Evolutionary conservation across 1,140 invertebrate species (phyloP).

Genomic region (Drosophila mauritiana): DNA sequence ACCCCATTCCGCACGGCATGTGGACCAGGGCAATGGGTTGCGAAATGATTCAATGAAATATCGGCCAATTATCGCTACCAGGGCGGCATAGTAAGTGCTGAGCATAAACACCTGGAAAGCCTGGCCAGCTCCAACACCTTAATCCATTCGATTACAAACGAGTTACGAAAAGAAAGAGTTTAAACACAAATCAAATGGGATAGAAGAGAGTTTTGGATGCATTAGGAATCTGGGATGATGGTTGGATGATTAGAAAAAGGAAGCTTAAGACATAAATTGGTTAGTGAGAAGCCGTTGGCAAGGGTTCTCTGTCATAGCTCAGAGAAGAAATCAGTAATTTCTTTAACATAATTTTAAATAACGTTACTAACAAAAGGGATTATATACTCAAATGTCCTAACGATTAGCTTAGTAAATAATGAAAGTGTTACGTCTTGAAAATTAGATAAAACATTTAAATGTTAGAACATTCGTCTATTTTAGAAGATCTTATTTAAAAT

Average conservation of each 20-base stretch:
- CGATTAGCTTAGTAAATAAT: background rate
- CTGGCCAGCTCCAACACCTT: slow-evolving; percentile 92
- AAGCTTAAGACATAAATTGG: background rate
- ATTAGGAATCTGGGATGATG: background rate
- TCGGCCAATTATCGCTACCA: slow-evolving; percentile 90
- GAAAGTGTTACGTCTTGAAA: no score
- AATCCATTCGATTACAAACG: slow-evolving; percentile 21
- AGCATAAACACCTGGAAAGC: slow-evolving; percentile 89
- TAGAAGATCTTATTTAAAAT: no score
- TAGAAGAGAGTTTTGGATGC: slow-evolving; percentile 11
- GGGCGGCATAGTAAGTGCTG: slow-evolving; percentile 88
- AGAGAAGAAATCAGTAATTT: no score
- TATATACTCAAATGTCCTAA: background rate
- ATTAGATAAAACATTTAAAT: background rate
- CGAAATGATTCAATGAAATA: slow-evolving; percentile 88
- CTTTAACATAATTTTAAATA: background rate
- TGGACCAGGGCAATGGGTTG: slow-evolving; percentile 87
- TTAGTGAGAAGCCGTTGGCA: background rate
- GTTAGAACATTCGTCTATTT: background rate
- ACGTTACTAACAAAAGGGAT: background rate
- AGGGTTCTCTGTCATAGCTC: no score
- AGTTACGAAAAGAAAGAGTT: slow-evolving; percentile 30
- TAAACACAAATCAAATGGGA: slow-evolving; percentile 32
- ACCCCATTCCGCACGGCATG: slow-evolving; percentile 87
- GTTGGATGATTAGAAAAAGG: slow-evolving; percentile 1